Conservation (phyloP, 2,888 invertebrate genomes). For the Glyphotaelius pellucidus region DNA sequence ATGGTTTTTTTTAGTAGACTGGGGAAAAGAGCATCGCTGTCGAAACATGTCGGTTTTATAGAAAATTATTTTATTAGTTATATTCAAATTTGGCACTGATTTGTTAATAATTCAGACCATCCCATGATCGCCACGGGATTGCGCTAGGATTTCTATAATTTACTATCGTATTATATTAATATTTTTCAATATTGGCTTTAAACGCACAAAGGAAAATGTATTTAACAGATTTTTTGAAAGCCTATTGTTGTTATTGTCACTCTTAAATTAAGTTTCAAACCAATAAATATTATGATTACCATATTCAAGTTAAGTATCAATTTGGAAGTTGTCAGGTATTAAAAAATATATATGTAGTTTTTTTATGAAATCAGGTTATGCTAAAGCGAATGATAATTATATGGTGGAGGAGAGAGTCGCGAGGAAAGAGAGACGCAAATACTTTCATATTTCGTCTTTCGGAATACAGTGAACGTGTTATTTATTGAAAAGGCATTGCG, state of each 20-base stretch:
- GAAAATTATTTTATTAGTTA: too few species aligned
- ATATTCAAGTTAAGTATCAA: background rate
- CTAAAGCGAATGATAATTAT: background rate
- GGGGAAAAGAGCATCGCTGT: too few species aligned
- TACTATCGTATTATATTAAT: background rate
- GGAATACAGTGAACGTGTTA: background rate
- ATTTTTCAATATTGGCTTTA: background rate
- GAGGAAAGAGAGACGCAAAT: slow-evolving; percentile 1
- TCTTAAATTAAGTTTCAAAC: background rate
- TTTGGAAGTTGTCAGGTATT: background rate
- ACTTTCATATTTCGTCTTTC: slow-evolving; percentile 8
- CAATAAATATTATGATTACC: background rate
- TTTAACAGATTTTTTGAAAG: background rate
- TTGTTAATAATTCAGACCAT: too few species aligned
- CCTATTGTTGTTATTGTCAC: background rate
- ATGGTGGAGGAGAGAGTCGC: background rate
- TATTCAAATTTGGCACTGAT: too few species aligned
- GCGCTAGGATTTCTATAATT: background rate
- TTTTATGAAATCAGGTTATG: background rate
- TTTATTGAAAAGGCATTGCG: background rate
- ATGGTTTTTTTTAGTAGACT: too few species aligned
- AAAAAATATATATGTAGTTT: background rate
- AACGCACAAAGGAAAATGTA: background rate
- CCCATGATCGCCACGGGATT: too few species aligned
- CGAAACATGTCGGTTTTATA: too few species aligned